Base-by-base conservation (phyloP, 1,140 invertebrate species). In the Zaprionus camerounensis region DNA sequence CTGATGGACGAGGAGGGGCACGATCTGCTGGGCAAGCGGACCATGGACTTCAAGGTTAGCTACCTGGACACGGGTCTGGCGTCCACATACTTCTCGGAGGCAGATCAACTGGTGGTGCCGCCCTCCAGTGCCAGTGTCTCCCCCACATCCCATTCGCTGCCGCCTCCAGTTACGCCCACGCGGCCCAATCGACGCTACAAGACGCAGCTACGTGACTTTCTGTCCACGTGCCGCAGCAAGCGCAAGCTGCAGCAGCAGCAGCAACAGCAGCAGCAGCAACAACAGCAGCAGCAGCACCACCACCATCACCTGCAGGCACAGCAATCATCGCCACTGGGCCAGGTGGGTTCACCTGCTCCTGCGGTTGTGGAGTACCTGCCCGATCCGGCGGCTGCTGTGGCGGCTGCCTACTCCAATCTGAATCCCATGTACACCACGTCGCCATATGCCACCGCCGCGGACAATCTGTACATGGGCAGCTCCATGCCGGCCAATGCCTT, bases 1-100 rank as follows among this genome's bases (percentile, higher is more conserved):
- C 95, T 99, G 5, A 99, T 99, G 99, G 98, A 99, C 92, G 99
- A 99, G 94, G 99, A 99, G 95, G 99, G 98, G 13, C 95, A 98
- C 64, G 98, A 99, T 94, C 93, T 99, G 36, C 95, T 99, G 9
- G 98, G 98, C 7, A 99, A 99, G 93, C 95, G 99, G 65, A 99
- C 98, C 1, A 99, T 99, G 97, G 98, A 99, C 93, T 99, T 99
- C 92, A 99, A 99, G 95, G 98, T 93, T 13, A 99, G 98, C 85
- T 99, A 99, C 93, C 94, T 98, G 81, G 98, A 99, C 87, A 97
- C 97, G 0, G 97, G 97, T 2, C 93, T 99, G 55, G 97, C 97
- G 2, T 98, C 97, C 83, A 96, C 96, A 20, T 98, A 98, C 92
- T 98, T 98, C 92, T 96, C 96, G 3, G 97, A 98, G 86, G 95